phyloP scores from a whole-genome alignment of 2,888 invertebrate species.

The Colostygia pectinataria region DNA sequence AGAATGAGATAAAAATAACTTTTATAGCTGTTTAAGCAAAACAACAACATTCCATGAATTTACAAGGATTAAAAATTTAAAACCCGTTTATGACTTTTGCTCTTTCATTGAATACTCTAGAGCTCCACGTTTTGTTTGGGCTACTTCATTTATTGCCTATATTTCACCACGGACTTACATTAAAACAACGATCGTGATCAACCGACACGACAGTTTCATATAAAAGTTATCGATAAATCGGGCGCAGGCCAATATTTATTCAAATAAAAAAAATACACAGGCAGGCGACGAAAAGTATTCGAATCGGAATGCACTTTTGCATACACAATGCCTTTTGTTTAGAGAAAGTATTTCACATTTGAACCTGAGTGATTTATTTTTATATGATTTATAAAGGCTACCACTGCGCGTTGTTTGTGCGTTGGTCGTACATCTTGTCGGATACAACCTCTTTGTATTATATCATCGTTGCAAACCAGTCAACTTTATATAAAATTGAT shows the following conservation, averaged over 20 bases:
- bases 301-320: slow-evolving; percentile 77
- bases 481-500: slow-evolving; percentile 2
- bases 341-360: slow-evolving; percentile 82
- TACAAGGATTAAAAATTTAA: slow-evolving; percentile 12
- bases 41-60: slow-evolving; percentile 12
- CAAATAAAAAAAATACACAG: slow-evolving; percentile 61
- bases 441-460: slow-evolving; percentile 12
- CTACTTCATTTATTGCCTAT: slow-evolving; percentile 49
- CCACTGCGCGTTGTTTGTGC: slow-evolving; percentile 51
- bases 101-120: slow-evolving; percentile 10
- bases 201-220: slow-evolving; percentile 70
- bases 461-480: background rate
- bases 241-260: slow-evolving; percentile 54
- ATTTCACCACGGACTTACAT: slow-evolving; percentile 52
- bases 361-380: slow-evolving; percentile 79
- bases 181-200: slow-evolving; percentile 74
- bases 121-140: slow-evolving; percentile 34
- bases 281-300: slow-evolving; percentile 81
- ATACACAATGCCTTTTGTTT: slow-evolving; percentile 82
- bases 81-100: slow-evolving; percentile 9
- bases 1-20: slow-evolving; percentile 29
- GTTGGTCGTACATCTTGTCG: slow-evolving; percentile 16
- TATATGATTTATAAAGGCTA: slow-evolving; percentile 74
- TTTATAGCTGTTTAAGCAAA: slow-evolving; percentile 25
- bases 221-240: slow-evolving; percentile 75